phyloP scores from a whole-genome alignment of 2,113 vertebrate genomes.

The Polyodon spathula region DNA sequence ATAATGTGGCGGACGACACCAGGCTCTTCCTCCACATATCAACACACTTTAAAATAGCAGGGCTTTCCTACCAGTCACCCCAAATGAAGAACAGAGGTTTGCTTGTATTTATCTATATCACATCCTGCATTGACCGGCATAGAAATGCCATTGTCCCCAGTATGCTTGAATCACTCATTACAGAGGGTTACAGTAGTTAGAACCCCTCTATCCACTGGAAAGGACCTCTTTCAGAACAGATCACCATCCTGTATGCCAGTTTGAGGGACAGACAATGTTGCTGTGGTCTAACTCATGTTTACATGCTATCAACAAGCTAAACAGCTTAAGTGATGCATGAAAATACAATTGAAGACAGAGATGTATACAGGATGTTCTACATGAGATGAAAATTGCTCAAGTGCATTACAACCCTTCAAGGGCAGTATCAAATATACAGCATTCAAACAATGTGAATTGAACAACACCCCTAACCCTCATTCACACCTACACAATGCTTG shows the following conservation, averaged over 20 bases:
- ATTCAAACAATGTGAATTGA: no score
- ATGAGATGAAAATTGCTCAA: no score
- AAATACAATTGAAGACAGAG: no score
- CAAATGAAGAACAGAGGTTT: slow-evolving; percentile 7
- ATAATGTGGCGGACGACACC: no score
- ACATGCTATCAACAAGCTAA: not conserved
- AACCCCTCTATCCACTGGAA: not conserved
- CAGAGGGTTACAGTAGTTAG: not conserved
- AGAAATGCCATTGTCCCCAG: slow-evolving; percentile 7
- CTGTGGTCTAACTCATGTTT: not conserved
- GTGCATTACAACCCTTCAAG: no score
- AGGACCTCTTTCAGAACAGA: not conserved
- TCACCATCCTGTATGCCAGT: not conserved
- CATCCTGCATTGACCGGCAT: slow-evolving; percentile 7
- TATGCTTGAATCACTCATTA: slow-evolving; percentile 1
- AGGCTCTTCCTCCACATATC: no score
- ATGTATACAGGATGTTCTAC: no score
- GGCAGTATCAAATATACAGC: no score
- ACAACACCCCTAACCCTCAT: no score
- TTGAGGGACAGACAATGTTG: not conserved
- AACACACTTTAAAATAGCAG: no score
- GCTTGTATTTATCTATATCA: slow-evolving; percentile 5
- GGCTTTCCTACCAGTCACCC: slow-evolving; percentile 6
- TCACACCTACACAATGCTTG: no score
- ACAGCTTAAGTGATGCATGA: no score